Conservation (phyloP, 2,888 invertebrate species). For the Polydrusus pterygomalis region DNA sequence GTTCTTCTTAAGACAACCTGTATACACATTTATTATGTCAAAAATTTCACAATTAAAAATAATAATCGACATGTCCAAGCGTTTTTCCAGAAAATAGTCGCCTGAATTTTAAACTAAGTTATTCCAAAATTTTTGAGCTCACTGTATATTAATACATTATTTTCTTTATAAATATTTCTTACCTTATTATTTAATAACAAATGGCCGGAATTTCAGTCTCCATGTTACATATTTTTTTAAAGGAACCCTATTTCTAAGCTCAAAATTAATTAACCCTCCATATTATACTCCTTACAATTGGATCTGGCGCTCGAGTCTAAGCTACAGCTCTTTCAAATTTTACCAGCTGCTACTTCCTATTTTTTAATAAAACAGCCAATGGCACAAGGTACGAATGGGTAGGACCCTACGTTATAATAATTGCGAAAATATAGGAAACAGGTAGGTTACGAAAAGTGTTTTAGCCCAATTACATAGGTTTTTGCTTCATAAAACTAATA, state of each 20-base stretch:
- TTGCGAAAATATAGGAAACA: constrained; percentile 45
- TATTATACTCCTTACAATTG: not conserved
- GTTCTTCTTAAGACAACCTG: too few relatives aligned
- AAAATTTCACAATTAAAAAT: too few relatives aligned
- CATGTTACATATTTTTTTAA: not conserved
- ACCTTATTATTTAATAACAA: too few relatives aligned
- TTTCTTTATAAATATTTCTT: not conserved
- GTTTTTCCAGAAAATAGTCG: too few relatives aligned
- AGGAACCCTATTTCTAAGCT: not conserved
- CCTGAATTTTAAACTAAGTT: too few relatives aligned
- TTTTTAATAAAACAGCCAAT: not conserved
- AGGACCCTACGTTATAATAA: constrained; percentile 10
- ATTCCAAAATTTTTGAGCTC: too few relatives aligned
- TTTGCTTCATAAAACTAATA: too few relatives aligned
- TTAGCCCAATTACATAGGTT: not conserved
- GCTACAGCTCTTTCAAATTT: not conserved
- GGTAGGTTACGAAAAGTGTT: constrained; percentile 35
- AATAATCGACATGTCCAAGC: too few relatives aligned
- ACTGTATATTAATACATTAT: too few relatives aligned
- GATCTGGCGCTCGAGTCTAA: not conserved
- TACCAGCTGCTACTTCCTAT: constrained; percentile 3
- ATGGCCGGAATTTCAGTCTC: too few relatives aligned
- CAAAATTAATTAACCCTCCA: not conserved
- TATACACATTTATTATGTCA: too few relatives aligned
- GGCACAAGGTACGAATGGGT: not conserved